Conservation (phyloP, 2,888 invertebrate genomes). For the Ethmia dodecea region DNA sequence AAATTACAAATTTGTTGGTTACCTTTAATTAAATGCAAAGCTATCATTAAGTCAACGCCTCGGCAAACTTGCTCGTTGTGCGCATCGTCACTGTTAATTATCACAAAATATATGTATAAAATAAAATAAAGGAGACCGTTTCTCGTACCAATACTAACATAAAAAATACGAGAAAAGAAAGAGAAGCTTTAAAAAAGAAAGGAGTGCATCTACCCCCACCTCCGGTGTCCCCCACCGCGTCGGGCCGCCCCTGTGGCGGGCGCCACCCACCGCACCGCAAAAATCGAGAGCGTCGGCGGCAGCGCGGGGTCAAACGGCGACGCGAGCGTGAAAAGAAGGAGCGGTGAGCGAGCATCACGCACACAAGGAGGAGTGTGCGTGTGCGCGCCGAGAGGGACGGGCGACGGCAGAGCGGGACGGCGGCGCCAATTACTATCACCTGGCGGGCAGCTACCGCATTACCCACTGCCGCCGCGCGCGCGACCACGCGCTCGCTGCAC, state of each 20-base stretch:
- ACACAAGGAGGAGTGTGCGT: constrained; percentile 57
- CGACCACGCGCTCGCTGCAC: constrained; percentile 78
- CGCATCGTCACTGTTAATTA: constrained; percentile 74
- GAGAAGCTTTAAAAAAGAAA: constrained; percentile 77
- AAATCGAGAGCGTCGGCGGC: constrained; percentile 79
- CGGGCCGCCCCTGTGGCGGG: constrained; percentile 74
- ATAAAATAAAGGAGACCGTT: constrained; percentile 75
- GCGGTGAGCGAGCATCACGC: constrained; percentile 63
- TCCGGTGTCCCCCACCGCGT: constrained; percentile 57
- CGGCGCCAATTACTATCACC: constrained; percentile 80
- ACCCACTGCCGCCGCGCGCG: constrained; percentile 78
- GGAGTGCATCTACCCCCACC: constrained; percentile 75
- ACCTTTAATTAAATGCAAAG: constrained; percentile 73
- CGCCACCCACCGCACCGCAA: constrained; percentile 81
- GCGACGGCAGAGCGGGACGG: constrained; percentile 70
- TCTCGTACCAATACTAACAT: constrained; percentile 68
- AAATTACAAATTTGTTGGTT: constrained; percentile 63
- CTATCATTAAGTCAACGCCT: constrained; percentile 67
- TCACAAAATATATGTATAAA: constrained; percentile 67
- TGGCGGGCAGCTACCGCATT: constrained; percentile 81
- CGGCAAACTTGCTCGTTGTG: constrained; percentile 63
- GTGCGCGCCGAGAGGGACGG: constrained; percentile 74
- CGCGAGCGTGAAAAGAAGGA: constrained; percentile 76
- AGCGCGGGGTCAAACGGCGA: constrained; percentile 76
- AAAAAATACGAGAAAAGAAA: constrained; percentile 77